Evolutionary conservation across 2,113 vertebrate genomes (phyloP).

Genomic region (Apistogramma diplotaenia): DNA sequence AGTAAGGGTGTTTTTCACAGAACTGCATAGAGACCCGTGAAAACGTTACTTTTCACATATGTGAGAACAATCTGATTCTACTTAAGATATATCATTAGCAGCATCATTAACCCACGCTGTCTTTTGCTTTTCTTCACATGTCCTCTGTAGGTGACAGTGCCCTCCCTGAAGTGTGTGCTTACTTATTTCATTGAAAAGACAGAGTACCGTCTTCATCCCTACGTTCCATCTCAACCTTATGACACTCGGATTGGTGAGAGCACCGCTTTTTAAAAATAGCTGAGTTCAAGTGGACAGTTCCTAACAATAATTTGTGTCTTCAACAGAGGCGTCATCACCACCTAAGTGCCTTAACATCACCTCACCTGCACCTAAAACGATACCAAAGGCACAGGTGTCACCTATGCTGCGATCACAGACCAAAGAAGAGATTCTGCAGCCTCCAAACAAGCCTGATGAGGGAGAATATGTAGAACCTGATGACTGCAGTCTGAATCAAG

Average conservation of each 20-base stretch:
- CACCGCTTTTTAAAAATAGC: neutral
- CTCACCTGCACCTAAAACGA: neutral
- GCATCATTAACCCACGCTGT: neutral
- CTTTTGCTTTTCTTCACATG: neutral
- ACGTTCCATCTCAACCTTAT: constrained; percentile 40
- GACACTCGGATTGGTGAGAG: constrained; percentile 62
- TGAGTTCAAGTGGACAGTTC: neutral
- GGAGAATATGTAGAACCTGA: constrained; percentile 30
- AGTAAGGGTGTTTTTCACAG: neutral
- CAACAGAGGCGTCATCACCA: constrained; percentile 21
- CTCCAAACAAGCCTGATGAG: neutral
- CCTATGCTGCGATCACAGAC: constrained; percentile 13
- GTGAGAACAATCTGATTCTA: neutral
- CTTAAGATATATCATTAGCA: neutral
- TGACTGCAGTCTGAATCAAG: neutral
- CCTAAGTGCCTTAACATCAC: neutral
- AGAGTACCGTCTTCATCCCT: constrained; percentile 52
- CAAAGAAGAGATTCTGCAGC: neutral
- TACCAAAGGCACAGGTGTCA: constrained; percentile 39
- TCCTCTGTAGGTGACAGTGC: constrained; percentile 55
- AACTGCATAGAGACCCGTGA: neutral
- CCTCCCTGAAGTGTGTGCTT: constrained; percentile 51
- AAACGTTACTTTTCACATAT: neutral
- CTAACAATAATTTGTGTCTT: neutral
- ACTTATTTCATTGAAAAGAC: constrained; percentile 60